Evolutionary conservation across 37 sponge, comb jelly and placozoan species (phyloP), one percentile per base, ranked within the genome.

Genomic region (Beroe ovata): DNA sequence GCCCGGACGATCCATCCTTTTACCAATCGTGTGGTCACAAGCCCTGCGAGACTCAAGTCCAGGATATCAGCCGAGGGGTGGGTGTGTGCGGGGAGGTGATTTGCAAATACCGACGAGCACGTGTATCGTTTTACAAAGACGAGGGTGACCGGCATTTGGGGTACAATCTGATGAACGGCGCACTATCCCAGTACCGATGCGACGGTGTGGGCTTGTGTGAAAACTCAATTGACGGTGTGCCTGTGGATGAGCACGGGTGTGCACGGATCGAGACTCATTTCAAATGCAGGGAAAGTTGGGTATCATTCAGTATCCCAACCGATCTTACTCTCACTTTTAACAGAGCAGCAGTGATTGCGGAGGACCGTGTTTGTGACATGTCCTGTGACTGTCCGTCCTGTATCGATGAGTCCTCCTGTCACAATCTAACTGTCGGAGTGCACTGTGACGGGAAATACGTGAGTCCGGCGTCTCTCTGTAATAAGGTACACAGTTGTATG

Each of bases 371-470:
- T 1, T 66, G 69, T 33, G 16, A 66, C 16, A 16, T 34, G 18
- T 1, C 29, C 11, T 66, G 69, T 32, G 69, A 66, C 36, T 66
- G 69, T 16, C 2, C 16, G 69, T 34, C 29, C 30, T 66, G 69
- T 66, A 37, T 37, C 8, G 69, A 66, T 66, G 69, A 66, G 34
- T 34, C 69, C 16, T 29, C 33, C 36, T 66, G 69, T 66, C 32
- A 30, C 8, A 11, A 34, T 1, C 1, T 29, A 34, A 66, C 69
- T 34, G 30, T 29, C 16, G 69, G 69, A 19, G 33, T 66, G 36
- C 34, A 11, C 8, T 66, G 63, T 62, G 63, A 62, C 6, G 21
- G 20, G 4, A 4, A 62, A 21, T 62, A 62, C 63, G 21, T 62
- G 63, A 4, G 23, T 6, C 63, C 63, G 4, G 4, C 8, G 4